Evolutionary conservation across 2,797 vertebrate genomes (phyloP).

Genomic region (Rhynchotus rufescens): DNA sequence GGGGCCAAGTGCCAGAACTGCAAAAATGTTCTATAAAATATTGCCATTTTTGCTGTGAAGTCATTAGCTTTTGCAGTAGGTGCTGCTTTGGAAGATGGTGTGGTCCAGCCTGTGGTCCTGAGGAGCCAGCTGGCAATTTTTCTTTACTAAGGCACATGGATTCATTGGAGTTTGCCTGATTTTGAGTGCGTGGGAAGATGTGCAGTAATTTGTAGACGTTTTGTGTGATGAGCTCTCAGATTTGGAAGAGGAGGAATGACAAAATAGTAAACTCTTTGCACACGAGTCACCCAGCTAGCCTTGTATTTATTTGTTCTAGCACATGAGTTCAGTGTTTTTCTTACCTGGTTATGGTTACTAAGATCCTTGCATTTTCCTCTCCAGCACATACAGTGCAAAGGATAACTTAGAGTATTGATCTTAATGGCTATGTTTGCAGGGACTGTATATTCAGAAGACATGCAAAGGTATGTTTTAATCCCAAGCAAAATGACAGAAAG

Average conservation of each 20-base stretch:
- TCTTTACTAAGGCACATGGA: rapidly evolving
- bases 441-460: not conserved
- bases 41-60: not conserved
- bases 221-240: not conserved
- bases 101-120: not conserved
- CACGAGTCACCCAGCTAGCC: not conserved
- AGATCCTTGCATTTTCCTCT: not conserved
- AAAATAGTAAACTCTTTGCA: not conserved
- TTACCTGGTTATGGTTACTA: not conserved
- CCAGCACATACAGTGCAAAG: not conserved
- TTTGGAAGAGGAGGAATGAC: not conserved
- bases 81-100: not conserved
- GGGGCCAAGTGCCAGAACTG: not conserved
- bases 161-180: not conserved
- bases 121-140: not conserved
- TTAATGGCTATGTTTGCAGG: not conserved
- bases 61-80: not conserved
- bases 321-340: not conserved
- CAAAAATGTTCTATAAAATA: not conserved
- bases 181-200: not conserved
- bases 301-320: not conserved
- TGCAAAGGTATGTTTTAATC: not conserved
- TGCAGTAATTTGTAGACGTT: not conserved
- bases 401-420: not conserved
- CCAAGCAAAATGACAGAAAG: not conserved